phyloP scores from a whole-genome alignment of 1,140 invertebrate genomes.

The Scaptomyza pallida region DNA sequence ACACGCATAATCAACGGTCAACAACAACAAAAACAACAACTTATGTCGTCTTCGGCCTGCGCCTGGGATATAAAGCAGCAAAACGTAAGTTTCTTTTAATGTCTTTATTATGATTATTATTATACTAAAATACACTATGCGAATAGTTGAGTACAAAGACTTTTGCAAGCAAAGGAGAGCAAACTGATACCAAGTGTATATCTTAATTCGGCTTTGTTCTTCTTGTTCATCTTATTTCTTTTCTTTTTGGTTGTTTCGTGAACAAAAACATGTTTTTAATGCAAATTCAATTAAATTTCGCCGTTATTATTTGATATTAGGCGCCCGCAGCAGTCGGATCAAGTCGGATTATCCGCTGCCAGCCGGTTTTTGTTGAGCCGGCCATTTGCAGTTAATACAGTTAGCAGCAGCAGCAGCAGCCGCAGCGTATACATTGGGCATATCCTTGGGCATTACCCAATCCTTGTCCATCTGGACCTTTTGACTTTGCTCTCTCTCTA shows the following conservation, averaged over 20 bases:
- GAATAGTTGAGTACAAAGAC: neutral
- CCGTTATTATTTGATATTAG: slow-evolving; percentile 10
- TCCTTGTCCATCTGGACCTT: neutral
- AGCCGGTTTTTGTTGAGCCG: neutral
- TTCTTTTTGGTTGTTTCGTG: slow-evolving; percentile 25
- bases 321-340: neutral
- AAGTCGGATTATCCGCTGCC: slow-evolving; percentile 12
- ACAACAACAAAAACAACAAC: slow-evolving; percentile 30
- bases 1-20: slow-evolving; percentile 16
- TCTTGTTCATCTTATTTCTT: slow-evolving; percentile 46
- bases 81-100: slow-evolving; percentile 65
- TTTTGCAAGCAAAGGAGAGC: neutral
- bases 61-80: slow-evolving; percentile 65
- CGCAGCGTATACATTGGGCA: slow-evolving; percentile 14
- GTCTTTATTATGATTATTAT: slow-evolving; percentile 14
- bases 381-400: neutral
- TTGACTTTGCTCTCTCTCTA: slow-evolving; percentile 35
- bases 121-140: neutral
- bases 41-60: slow-evolving; percentile 26
- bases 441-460: slow-evolving; percentile 35
- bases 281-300: slow-evolving; percentile 69
- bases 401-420: slow-evolving; percentile 17
- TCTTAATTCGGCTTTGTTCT: neutral
- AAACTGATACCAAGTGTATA: neutral
- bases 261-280: slow-evolving; percentile 70